These are phyloP conservation scores for Sardina pilchardus DNA, from an alignment of 2,113 vertebrate species.

Conservation along the genomic window DNA sequence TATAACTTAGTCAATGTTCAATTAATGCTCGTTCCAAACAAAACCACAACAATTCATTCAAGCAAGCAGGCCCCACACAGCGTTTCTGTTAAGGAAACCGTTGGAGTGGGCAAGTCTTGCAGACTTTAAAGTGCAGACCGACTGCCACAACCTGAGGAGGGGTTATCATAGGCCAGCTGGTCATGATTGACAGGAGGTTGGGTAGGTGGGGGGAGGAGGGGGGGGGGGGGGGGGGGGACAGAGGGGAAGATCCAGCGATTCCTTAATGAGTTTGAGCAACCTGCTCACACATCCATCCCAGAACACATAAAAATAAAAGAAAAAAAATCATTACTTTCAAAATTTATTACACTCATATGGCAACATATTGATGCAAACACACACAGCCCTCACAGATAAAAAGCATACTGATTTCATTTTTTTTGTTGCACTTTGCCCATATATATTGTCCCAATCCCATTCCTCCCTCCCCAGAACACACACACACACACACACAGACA, in stretches of 20 bases:
- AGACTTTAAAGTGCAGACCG: constrained; percentile 57
- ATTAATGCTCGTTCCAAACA: constrained; percentile 38
- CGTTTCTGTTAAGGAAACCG: constrained; percentile 27
- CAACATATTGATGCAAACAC: constrained; percentile 36
- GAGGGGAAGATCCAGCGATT: constrained; percentile 44
- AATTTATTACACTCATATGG: constrained; percentile 38
- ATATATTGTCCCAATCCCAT: background rate
- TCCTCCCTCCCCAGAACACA: background rate
- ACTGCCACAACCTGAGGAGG: constrained; percentile 49
- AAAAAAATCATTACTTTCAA: too few species aligned
- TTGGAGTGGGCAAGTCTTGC: constrained; percentile 31
- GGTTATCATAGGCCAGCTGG: constrained; percentile 27
- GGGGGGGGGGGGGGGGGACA: constrained; percentile 9
- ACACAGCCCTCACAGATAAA: background rate
- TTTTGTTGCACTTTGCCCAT: constrained; percentile 16
- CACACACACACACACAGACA: background rate
- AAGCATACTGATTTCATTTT: background rate
- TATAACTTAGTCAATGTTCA: constrained; percentile 42
- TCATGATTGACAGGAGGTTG: background rate
- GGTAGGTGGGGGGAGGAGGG: too few species aligned
- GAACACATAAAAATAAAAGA: background rate
- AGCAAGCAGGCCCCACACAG: constrained; percentile 45
- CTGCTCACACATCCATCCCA: constrained; percentile 31
- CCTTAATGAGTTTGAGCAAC: constrained; percentile 50
- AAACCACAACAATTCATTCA: constrained; percentile 22